These are phyloP conservation scores for Beris chalybata DNA, from an alignment of 2,888 invertebrate genomes.

Conservation along the genomic window DNA sequence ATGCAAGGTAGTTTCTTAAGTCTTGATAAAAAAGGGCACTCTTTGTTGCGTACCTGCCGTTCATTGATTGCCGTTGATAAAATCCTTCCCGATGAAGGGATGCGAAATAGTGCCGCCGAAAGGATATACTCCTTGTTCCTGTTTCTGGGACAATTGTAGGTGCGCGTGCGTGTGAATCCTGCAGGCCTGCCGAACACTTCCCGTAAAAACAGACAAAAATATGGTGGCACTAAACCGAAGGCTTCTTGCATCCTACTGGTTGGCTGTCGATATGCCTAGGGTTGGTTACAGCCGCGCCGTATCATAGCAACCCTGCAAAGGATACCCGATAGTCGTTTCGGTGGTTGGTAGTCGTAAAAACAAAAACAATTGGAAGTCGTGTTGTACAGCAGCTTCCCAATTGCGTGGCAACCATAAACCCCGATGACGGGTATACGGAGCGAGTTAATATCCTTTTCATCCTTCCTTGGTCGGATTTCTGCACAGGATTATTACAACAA, in stretches of 20 bases:
- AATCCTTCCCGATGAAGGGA: no score
- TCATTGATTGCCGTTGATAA: no score
- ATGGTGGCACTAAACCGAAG: conserved; percentile 22
- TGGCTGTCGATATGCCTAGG: conserved; percentile 20
- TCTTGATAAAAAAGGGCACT: no score
- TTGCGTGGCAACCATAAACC: conserved; percentile 21
- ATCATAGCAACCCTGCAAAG: conserved; percentile 24
- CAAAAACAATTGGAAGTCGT: conserved; percentile 30
- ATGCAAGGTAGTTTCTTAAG: no score
- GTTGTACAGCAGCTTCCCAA: conserved; percentile 22
- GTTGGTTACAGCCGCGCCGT: conserved; percentile 14
- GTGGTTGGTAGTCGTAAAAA: conserved; percentile 28
- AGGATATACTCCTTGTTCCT: no score
- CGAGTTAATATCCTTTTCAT: conserved; percentile 8
- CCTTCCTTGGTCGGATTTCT: not conserved
- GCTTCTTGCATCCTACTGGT: conserved; percentile 28
- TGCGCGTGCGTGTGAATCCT: conserved; percentile 20
- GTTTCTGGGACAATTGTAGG: not conserved
- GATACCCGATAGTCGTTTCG: not conserved
- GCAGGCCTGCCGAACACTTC: conserved; percentile 3
- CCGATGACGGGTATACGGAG: conserved; percentile 20
- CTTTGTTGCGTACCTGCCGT: no score
- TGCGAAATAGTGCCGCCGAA: no score
- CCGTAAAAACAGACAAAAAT: conserved; percentile 2
- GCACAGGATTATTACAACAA: not conserved